Conservation (phyloP, 2,113 vertebrate species). For the Microtus montanus region DNA sequence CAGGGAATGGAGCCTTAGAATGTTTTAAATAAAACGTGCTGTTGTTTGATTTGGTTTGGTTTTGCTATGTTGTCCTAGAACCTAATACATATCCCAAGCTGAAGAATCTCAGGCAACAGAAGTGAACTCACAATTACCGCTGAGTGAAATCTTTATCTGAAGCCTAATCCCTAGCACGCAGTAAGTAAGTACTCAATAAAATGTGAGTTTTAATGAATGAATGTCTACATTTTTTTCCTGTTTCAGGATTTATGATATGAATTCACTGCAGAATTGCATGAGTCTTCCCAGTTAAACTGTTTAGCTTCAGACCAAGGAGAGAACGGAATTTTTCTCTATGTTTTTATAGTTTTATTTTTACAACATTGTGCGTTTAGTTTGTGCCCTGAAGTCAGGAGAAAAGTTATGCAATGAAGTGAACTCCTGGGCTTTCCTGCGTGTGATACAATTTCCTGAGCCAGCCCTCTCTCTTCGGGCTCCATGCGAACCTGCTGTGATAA, state of each 20-base stretch:
- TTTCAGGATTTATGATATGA: constrained; percentile 33
- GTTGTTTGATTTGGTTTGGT: not conserved
- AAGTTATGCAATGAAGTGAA: not conserved
- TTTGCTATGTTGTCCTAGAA: not conserved
- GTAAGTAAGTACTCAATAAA: constrained; percentile 49
- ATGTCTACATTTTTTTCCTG: not conserved
- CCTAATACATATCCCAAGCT: not conserved
- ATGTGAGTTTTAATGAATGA: not conserved
- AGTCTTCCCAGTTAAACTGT: not conserved
- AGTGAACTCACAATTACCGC: not conserved
- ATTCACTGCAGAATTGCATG: not conserved
- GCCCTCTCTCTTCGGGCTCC: not conserved
- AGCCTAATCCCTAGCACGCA: not conserved
- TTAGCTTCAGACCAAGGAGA: constrained; percentile 13
- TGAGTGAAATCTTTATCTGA: constrained; percentile 39
- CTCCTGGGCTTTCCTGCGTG: not conserved
- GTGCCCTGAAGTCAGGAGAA: constrained; percentile 16
- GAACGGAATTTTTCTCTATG: not conserved
- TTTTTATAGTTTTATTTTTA: not conserved
- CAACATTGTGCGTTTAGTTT: not conserved
- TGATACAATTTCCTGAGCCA: not conserved
- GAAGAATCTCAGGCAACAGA: not conserved
- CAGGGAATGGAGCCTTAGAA: not conserved
- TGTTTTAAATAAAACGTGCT: not conserved
- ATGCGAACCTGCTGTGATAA: not conserved